Conservation (phyloP, 2,888 invertebrate genomes). For the Plutella xylostella region DNA sequence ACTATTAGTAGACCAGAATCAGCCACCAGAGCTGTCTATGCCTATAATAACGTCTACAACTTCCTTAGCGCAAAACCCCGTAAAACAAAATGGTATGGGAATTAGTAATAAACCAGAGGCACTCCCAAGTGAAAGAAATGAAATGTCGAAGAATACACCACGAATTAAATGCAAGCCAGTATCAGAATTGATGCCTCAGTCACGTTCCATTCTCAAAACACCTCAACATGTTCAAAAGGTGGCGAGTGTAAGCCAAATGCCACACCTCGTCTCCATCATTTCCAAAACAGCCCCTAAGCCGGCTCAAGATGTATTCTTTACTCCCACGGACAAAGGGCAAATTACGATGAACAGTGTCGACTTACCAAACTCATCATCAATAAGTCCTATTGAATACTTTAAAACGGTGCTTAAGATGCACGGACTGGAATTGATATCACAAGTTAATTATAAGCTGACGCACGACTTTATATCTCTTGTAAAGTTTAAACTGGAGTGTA, state of each 20-base stretch:
- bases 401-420: slow-evolving; percentile 36
- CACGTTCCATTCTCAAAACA: neutral
- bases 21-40: slow-evolving; percentile 24
- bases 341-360: slow-evolving; percentile 34
- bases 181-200: slow-evolving; percentile 42
- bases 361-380: slow-evolving; percentile 43
- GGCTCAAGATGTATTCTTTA: neutral
- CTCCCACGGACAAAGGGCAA: neutral
- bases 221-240: no score
- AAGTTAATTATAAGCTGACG: slow-evolving; percentile 22
- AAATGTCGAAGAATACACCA: slow-evolving; percentile 14
- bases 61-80: slow-evolving; percentile 29
- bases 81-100: neutral
- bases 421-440: slow-evolving; percentile 30
- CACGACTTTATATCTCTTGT: slow-evolving; percentile 31
- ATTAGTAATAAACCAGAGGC: neutral
- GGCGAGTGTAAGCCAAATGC: neutral
- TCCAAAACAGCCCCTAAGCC: neutral
- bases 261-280: neutral
- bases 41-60: slow-evolving; percentile 45
- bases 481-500: slow-evolving; percentile 43
- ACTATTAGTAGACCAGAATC: neutral
- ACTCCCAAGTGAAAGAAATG: neutral
- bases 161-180: slow-evolving; percentile 55
- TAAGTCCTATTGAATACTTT: slow-evolving; percentile 43